Evolutionary conservation across 2,797 vertebrate species (phyloP).

Genomic region (Catharus ustulatus): DNA sequence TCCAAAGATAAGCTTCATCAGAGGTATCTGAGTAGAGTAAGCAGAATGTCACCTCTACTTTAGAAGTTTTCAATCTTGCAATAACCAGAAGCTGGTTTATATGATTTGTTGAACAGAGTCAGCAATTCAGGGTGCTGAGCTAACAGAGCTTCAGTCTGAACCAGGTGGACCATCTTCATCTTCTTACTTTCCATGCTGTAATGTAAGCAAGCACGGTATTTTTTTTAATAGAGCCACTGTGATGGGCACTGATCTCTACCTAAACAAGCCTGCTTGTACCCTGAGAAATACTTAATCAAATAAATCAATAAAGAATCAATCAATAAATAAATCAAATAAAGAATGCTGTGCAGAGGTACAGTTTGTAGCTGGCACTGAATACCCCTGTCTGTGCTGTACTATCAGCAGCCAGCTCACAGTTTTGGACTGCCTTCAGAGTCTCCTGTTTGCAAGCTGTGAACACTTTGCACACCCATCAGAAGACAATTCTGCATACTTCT

Average conservation of each 20-base stretch:
- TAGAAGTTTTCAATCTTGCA: neutral
- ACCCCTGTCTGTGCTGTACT: neutral
- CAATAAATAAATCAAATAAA: neutral
- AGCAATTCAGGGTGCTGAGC: neutral
- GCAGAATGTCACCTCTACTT: neutral
- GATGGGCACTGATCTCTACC: neutral
- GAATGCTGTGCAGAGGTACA: neutral
- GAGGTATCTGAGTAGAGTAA: neutral
- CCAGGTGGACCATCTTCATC: neutral
- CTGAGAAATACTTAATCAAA: neutral
- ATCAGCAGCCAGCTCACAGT: neutral
- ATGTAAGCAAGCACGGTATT: neutral
- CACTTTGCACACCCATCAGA: neutral
- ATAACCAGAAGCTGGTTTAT: neutral
- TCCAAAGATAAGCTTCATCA: neutral
- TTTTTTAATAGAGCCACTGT: neutral
- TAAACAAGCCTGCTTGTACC: neutral
- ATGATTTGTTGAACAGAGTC: neutral
- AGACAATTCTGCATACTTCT: neutral
- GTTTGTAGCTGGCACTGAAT: neutral
- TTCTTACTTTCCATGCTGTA: neutral
- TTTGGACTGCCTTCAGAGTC: neutral
- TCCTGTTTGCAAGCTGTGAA: neutral
- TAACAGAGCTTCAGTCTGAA: neutral
- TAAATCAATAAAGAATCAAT: rapidly evolving